Percentiles rank a stretch among this genome's conserved stretches.
phyloP scores from a whole-genome alignment of 2,888 invertebrate species.

The Trachelus iudaicus region DNA sequence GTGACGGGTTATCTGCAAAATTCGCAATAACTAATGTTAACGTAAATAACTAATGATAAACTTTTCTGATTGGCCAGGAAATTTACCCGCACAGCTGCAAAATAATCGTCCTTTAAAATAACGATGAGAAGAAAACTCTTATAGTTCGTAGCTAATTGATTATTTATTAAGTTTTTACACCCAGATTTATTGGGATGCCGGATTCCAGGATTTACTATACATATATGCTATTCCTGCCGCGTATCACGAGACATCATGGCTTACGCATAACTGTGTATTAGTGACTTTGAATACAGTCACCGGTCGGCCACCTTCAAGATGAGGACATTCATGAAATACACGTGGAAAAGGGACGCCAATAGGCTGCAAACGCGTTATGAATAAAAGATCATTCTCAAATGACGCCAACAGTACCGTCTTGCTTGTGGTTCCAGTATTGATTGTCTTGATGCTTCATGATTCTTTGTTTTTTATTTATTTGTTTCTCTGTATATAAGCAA shows the following conservation, averaged over 20 bases:
- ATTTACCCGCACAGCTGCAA: not conserved
- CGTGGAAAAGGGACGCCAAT: not conserved
- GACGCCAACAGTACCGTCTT: not conserved
- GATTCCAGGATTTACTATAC: no score
- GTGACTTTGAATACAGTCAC: not conserved
- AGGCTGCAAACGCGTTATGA: not conserved
- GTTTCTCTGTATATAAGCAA: no score
- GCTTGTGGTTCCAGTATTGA: not conserved
- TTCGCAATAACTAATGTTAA: not conserved
- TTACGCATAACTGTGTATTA: not conserved
- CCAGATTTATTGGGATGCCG: not conserved
- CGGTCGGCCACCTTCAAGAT: not conserved
- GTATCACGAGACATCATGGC: not conserved
- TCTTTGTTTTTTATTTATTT: not conserved
- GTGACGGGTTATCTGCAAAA: not conserved
- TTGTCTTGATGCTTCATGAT: not conserved
- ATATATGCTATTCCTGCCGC: not conserved
- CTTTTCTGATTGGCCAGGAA: not conserved
- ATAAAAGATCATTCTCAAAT: not conserved
- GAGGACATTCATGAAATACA: not conserved
- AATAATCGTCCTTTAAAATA: not conserved
- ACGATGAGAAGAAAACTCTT: not conserved
- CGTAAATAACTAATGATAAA: not conserved
- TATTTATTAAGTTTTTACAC: not conserved
- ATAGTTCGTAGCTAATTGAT: not conserved